Conservation (phyloP, 30 jellyfish, hydroid and myxozoan species). For the Turritopsis dohrnii region DNA sequence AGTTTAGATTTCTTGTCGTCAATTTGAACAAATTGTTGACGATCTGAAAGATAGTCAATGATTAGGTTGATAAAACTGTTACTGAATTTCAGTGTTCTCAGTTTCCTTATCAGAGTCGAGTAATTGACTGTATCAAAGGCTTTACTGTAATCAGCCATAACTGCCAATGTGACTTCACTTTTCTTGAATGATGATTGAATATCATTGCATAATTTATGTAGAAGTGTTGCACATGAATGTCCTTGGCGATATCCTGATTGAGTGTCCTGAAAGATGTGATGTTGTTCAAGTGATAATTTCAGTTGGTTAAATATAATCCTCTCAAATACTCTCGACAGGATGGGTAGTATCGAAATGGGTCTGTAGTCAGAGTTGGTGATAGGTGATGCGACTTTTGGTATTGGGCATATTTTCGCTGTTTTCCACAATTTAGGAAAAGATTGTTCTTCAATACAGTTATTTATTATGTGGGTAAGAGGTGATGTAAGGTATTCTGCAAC, state of each 20-base stretch:
- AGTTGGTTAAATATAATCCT: neutral
- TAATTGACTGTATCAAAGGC: too few relatives aligned
- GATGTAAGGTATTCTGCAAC: too few relatives aligned
- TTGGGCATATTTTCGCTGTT: neutral
- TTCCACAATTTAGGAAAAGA: neutral
- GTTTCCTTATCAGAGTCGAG: too few relatives aligned
- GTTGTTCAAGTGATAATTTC: too few relatives aligned
- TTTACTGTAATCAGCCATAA: conserved; percentile 1
- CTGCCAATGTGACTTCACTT: neutral
- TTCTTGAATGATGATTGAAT: neutral
- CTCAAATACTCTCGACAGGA: neutral
- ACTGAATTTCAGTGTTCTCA: too few relatives aligned
- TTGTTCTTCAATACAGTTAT: neutral
- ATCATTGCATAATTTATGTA: conserved; percentile 2
- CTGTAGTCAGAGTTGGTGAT: neutral
- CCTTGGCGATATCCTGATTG: neutral
- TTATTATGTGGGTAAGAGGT: neutral
- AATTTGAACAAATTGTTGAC: too few relatives aligned
- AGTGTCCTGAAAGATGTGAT: too few relatives aligned
- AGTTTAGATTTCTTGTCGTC: too few relatives aligned
- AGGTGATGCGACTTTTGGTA: neutral
- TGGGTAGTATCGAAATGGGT: neutral
- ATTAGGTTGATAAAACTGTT: too few relatives aligned
- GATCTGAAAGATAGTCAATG: too few relatives aligned
- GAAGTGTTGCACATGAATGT: neutral